Base-by-base conservation (phyloP, 2,797 vertebrate species). In the Enteromius unitaeniatus region DNA sequence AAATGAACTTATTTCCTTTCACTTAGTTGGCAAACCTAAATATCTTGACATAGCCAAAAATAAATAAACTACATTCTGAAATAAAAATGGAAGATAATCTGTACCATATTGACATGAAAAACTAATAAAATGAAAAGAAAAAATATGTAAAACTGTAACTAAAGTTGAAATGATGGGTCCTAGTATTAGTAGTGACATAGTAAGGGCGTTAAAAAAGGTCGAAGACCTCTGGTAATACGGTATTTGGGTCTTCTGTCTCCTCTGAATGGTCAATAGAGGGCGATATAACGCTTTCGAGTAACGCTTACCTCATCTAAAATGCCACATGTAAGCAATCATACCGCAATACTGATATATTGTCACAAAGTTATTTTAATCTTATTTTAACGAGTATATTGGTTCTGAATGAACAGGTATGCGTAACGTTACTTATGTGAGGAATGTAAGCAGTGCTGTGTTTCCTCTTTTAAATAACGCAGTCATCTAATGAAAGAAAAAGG, bases 241-340 rank as follows among this genome's bases (percentile, higher is more conserved):
- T 55, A 17, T 28, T 70, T 17, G 10, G 5, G 42, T n/a, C 11
- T 60, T 37, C 51, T 34, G 31, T 26, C 9, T 58, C 10, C 1
- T 19, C 89, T 10, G 34, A 14, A 45, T 5, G 26, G 70, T 79
- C 93, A 60, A 85, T 31, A 94, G 93, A 88, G 88, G 93, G 92
- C 5, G 87, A 0, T 4, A 60, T 85, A 90, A 72, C 86, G 81
- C 73, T 65, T 31, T 42, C 23, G 10, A 65, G 17, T 19, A n/a
- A 83, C 81, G n/a, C 62, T 34, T 19, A 23, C 62, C 9, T 58
- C 23, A 11, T 28, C 37, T 65, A 13, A 68, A 37, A 47, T 34
- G 14, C 11, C 31, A 11, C 4, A 58, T 17, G 40, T 60, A 55
- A 49, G 4, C 21, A n/a, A 55, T 55, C 53, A 55, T 55, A 23